Base-by-base conservation (phyloP, 2,113 vertebrate genomes). In the Leuciscus idus region DNA sequence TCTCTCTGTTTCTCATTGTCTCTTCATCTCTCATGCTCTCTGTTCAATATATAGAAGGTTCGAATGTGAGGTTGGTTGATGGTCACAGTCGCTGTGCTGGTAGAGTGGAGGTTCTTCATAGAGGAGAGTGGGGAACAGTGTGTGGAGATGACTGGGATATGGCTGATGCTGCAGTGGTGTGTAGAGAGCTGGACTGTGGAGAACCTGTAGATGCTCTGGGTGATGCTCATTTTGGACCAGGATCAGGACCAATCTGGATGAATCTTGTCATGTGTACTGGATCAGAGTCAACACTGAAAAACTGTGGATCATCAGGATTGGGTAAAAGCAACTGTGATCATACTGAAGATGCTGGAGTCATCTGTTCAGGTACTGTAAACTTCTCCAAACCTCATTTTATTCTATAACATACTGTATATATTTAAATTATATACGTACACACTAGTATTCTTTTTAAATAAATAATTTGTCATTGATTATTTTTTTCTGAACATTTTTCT, bases 61-160 rank as follows among this genome's bases (percentile, higher is more conserved):
- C 0, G 8, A 43, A 72, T 43, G 28, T 19, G 28, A 19, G 64
- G 28, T 0, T 68, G 15, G 28, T 33, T 19, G 15, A 2, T 68
- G 64, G 64, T 33, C 15, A 6, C 64, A 33, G 15, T 36, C 30
- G 30, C 64, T 68, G 64, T 68, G 13, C 64, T 36, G 64, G 64
- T 68, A 19, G 30, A 68, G 64, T 68, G 30, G 64, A 68, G 30
- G 85, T 88, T 68, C 78, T 68, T 28, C 82, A 90, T 70, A 76
- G 52, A 19, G 30, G 66, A 10, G 17, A 21, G 15, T 70, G 66
- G 66, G 30, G 66, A 70, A 76, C 72, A 30, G 80, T 86, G 59
- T 86, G 85, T 83, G 46, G 30, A 23, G 43, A 23, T 11, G 0
- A 0, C 1, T 86, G 85, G 85, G 61, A 76, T 76, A 1, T 83